Percentiles rank a stretch among this genome's conserved stretches.
Conservation (phyloP, 2,113 vertebrate species). For the Procavia capensis region DNA sequence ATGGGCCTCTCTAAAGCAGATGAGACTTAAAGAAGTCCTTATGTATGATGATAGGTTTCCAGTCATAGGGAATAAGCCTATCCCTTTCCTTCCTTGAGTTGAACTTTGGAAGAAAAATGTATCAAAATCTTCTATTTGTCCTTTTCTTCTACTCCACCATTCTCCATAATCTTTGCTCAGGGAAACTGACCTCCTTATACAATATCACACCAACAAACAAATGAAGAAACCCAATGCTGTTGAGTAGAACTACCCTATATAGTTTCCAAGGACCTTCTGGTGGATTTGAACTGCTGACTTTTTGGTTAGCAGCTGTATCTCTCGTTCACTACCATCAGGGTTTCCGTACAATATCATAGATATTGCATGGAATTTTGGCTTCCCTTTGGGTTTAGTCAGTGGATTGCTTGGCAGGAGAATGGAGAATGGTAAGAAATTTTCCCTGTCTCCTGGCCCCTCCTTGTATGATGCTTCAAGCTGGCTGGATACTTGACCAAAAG, state of each 20-base stretch:
- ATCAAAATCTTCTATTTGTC: background rate
- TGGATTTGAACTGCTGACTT: no score
- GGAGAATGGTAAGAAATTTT: no score
- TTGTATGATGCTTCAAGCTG: background rate
- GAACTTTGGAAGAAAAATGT: rapidly evolving
- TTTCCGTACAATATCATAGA: no score
- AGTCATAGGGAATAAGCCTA: background rate
- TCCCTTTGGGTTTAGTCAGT: background rate
- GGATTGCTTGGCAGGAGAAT: no score
- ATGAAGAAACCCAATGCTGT: no score
- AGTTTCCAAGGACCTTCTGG: no score
- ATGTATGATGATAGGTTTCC: background rate
- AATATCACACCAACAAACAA: no score
- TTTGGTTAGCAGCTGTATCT: no score
- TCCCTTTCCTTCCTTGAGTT: background rate
- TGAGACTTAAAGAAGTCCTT: background rate
- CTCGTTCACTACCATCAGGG: no score
- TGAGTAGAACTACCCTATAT: no score
- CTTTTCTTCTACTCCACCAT: no score
- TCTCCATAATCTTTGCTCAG: background rate
- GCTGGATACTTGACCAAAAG: background rate
- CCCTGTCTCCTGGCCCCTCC: background rate
- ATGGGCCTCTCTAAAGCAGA: background rate
- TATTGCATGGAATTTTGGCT: background rate
- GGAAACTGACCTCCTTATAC: background rate